phyloP scores from a whole-genome alignment of 2,113 vertebrate species.

The Thamnophis sirtalis region DNA sequence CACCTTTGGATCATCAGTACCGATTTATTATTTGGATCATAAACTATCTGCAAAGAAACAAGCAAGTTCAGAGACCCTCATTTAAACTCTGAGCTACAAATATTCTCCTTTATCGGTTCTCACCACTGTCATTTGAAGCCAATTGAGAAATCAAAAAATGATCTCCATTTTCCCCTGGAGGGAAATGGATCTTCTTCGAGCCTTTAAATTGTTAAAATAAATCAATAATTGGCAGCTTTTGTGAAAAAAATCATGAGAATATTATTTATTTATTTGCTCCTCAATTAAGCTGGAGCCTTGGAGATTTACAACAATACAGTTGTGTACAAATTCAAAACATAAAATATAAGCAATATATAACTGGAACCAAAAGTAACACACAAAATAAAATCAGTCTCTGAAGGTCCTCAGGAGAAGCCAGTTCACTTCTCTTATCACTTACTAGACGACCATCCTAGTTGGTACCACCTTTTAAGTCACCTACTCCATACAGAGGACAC shows the following conservation, averaged over 20 bases:
- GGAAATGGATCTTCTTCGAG: background rate
- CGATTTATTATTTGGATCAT: no score
- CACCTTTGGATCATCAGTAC: no score
- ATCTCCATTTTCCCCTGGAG: background rate
- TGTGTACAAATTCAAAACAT: background rate
- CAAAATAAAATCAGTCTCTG: background rate
- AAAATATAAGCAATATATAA: background rate
- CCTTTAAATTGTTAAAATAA: background rate
- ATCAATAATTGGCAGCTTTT: background rate
- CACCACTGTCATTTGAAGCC: no score
- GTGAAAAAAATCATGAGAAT: background rate
- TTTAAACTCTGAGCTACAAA: no score
- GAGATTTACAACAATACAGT: background rate
- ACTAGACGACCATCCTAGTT: background rate
- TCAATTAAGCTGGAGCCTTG: background rate
- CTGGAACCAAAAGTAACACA: background rate
- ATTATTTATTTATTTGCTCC: background rate
- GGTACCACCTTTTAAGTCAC: background rate
- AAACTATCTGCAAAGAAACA: no score
- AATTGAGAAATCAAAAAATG: no score
- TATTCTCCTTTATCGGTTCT: no score
- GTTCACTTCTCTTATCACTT: background rate
- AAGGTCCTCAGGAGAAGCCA: background rate
- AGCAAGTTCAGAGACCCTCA: no score
- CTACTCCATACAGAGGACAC: background rate